phyloP scores from a whole-genome alignment of 2,113 vertebrate species.

The Scartelaos histophorus region DNA sequence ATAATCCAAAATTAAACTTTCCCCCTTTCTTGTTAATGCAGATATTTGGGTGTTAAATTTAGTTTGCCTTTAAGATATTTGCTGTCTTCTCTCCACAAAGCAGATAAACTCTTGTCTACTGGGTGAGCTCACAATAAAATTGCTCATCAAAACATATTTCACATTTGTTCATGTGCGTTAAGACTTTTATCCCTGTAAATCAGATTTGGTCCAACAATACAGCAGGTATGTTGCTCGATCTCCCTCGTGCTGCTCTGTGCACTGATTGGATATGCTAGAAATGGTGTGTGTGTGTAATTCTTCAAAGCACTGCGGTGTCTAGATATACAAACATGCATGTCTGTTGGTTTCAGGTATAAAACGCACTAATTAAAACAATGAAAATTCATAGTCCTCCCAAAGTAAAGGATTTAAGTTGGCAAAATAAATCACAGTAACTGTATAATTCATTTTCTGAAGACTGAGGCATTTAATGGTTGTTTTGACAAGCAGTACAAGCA shows the following conservation, averaged over 20 bases:
- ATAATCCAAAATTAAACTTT: background rate
- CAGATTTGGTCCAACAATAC: background rate
- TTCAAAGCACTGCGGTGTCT: background rate
- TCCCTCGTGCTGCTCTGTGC: background rate
- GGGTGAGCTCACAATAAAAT: background rate
- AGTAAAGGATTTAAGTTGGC: background rate
- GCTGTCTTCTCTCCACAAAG: background rate
- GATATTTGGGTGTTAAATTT: background rate
- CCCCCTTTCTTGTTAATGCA: background rate
- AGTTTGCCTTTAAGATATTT: constrained; percentile 14
- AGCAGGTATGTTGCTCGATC: background rate
- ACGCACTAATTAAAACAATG: constrained; percentile 3
- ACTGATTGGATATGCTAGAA: constrained; percentile 16
- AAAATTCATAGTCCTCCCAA: background rate
- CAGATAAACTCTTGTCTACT: background rate
- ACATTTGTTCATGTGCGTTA: background rate
- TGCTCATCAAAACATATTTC: background rate
- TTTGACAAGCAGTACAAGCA: constrained; percentile 30
- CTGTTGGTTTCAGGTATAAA: background rate
- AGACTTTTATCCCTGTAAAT: constrained; percentile 5
- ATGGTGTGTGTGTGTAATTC: background rate
- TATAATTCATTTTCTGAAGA: constrained; percentile 48
- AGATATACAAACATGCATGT: background rate
- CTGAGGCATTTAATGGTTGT: constrained; percentile 47
- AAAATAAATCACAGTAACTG: constrained; percentile 48